These are phyloP conservation scores for Halcyon leucocephala DNA, from an alignment of 2,797 vertebrate genomes.

Conservation along the genomic window DNA sequence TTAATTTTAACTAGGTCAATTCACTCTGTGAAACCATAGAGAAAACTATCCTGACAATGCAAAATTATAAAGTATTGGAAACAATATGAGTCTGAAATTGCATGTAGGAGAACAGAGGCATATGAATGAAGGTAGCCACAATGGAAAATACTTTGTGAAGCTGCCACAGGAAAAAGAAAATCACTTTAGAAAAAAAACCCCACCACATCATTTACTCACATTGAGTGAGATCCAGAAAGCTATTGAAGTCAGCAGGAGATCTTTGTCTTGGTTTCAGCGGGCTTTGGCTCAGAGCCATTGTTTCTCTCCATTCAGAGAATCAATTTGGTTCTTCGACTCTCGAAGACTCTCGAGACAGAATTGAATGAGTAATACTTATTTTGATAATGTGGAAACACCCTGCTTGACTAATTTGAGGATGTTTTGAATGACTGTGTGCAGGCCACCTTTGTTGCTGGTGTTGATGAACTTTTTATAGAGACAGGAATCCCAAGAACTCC, in stretches of 20 bases:
- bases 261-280: slow-evolving; percentile 11
- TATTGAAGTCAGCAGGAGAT: slow-evolving; percentile 1
- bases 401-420: not conserved
- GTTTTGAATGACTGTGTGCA: not conserved
- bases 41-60: not conserved
- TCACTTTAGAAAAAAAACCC: not conserved
- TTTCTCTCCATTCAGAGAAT: not conserved
- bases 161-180: not conserved
- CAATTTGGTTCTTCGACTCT: not conserved
- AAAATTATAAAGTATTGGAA: not conserved
- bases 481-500: not conserved
- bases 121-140: not conserved
- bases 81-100: not conserved
- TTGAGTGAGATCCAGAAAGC: slow-evolving; percentile 37
- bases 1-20: slow-evolving; percentile 62
- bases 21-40: not conserved
- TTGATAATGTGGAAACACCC: not conserved
- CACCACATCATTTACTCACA: not conserved
- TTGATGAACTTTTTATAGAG: not conserved
- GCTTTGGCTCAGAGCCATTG: not conserved
- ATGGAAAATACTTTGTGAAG: not conserved
- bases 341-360: not conserved
- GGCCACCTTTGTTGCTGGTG: not conserved
- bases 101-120: not conserved
- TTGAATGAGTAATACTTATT: not conserved